Base-by-base conservation (phyloP, 2,113 vertebrate genomes). In the Alexandromys fortis region DNA sequence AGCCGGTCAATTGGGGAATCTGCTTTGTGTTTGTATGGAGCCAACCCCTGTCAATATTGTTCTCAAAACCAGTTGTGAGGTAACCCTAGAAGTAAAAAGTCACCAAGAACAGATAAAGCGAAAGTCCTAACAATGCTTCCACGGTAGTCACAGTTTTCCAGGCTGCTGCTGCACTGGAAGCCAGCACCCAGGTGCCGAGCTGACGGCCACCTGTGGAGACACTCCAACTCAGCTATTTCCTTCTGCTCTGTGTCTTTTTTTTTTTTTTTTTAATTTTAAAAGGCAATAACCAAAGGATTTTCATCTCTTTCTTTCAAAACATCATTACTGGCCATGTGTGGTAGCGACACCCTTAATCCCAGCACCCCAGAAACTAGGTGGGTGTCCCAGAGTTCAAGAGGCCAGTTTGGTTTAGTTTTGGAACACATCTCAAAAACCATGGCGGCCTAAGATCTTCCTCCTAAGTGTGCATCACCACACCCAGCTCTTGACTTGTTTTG, bases 31-130 rank as follows among this genome's bases (percentile, higher is more conserved):
- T 58, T 94, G 85, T 75, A 96, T 86, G 79, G 78, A 96, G 90
- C 70, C 79, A 88, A 65, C 19, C 88, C 42, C 45, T 86, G 87
- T 72, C 91, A 93, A 79, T 24, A 13, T 16, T 87, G 16, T 96
- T 96, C 94, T 91, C 78, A 96, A 97, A 89, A 96, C 90, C 93
- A 96, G 79, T 79, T 82, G 72, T 92, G 79, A 63, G 49, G 61
- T 91, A 92, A 94, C 95, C 96, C 96, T 91, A 86, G 86, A 93
- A 98, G 47, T 73, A 91, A 90, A 94, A 78, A 92, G 61, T 90
- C 61, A 92, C 30, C 82, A 90, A 97, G 42, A 58, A 93, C 10
- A 91, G 55, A 67, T 89, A 94, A 95, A 96, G 94, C 94, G 86
- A 95, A 95, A 92, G 89, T 95, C 70, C 89, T 33, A 72, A 68